Evolutionary conservation across 2,888 invertebrate genomes (phyloP), one percentile per base, ranked within the genome.

Genomic region (Mythimna loreyi): DNA sequence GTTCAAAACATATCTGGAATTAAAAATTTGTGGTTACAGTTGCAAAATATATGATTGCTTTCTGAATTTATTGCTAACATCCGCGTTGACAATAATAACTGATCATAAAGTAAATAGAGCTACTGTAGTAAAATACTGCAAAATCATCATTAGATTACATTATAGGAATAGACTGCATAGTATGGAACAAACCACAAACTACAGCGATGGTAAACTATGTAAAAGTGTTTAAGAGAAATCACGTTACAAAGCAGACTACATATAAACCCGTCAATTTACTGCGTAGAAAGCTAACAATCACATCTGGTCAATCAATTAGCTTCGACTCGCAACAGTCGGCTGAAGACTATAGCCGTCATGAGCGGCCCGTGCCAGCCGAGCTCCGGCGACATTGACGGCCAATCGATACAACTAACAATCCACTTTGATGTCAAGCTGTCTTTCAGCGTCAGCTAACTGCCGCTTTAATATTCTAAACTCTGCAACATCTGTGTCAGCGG

Each of bases 321-420:
- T 59, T 25, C 21, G 43, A 55, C 53, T 59, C n/a, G 33, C 43
- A 55, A 30, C 33, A 55, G 45, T 64, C 28, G 60, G 30, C 33
- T 40, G 52, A 69, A 62, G 61, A 65, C 52, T 49, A 53, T 61
- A 60, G 59, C 57, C 67, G 64, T 33, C 55, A 67, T 33, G 66
- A 53, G 50, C 25, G 60, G 64, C 72, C 72, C 75, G 72, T 79
- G 70, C 53, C 40, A 74, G 64, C 63, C 59, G 63, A 65, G 58
- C 74, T 36, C 57, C 56, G 45, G 23, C 60, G 61, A 55, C 67
- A 72, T 75, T 68, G 80, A 72, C 56, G 57, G 33, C 59, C 73
- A 75, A 74, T 84, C 80, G 73, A 82, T 82, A 67, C 67, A 66
- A 78, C 56, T 52, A 81, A 66, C 69, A 71, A 73, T 75, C 75